Percentiles rank a stretch among this genome's conserved stretches.
phyloP scores from a whole-genome alignment of 2,113 vertebrate species.

The Aldabrachelys gigantea region DNA sequence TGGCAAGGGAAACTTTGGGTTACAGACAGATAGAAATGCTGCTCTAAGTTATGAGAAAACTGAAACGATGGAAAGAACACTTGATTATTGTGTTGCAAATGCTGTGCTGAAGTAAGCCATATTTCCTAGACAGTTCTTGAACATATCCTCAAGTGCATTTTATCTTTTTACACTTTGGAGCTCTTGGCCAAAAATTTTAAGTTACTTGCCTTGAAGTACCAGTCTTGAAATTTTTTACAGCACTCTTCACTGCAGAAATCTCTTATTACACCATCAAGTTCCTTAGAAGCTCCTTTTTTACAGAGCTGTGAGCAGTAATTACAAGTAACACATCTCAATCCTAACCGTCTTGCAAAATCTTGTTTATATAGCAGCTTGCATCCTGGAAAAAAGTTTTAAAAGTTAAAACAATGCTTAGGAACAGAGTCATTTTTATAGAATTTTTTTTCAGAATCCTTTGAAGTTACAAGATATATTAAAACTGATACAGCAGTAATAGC shows the following conservation, averaged over 20 bases:
- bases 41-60: conserved; percentile 39
- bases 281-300: conserved; percentile 91
- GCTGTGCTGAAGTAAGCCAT: conserved; percentile 33
- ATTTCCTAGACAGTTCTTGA: conserved; percentile 53
- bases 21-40: conserved; percentile 46
- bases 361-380: conserved; percentile 98
- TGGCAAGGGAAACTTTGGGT: not conserved
- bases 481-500: conserved; percentile 29
- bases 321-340: conserved; percentile 97
- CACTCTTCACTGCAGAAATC: conserved; percentile 97
- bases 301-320: conserved; percentile 98
- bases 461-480: conserved; percentile 23
- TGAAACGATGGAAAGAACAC: conserved; percentile 48
- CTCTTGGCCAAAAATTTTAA: conserved; percentile 63
- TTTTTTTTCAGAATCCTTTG: conserved; percentile 5
- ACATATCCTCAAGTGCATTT: conserved; percentile 58
- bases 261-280: conserved; percentile 90
- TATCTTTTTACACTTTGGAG: conserved; percentile 52
- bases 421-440: conserved; percentile 63
- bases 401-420: conserved; percentile 51
- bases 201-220: conserved; percentile 95
- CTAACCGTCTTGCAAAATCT: conserved; percentile 94
- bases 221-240: conserved; percentile 95
- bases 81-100: conserved; percentile 57
- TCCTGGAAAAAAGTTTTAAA: conserved; percentile 83